A percentile compares a stretch with the other conserved stretches of the same genome.
Evolutionary conservation across 2,113 vertebrate genomes (phyloP).

Genomic region (Ondatra zibethicus): DNA sequence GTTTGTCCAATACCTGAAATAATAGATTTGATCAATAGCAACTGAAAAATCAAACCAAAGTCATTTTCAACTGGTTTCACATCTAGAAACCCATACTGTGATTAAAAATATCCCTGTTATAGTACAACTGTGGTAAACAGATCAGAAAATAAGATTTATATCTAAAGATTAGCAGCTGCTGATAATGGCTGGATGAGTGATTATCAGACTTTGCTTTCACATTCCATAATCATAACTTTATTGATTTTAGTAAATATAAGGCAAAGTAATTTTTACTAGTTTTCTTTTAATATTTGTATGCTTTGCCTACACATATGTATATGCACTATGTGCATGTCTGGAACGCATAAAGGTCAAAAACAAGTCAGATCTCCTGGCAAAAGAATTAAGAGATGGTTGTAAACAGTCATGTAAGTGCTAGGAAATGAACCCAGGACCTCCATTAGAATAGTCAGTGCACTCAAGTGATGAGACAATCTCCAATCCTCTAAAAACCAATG

Average conservation of each 20-base stretch:
- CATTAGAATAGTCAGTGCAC: background rate
- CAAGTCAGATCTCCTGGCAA: background rate
- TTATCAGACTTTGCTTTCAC: background rate
- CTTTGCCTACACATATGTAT: background rate
- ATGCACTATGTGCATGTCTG: background rate
- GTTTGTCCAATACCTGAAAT: background rate
- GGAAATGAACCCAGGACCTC: background rate
- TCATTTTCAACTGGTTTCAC: conserved; percentile 10
- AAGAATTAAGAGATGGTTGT: background rate
- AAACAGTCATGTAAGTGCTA: background rate
- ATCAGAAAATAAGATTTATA: background rate
- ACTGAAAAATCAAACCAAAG: background rate
- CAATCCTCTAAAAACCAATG: background rate
- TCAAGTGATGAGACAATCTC: background rate
- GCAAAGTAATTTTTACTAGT: background rate
- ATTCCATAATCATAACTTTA: background rate
- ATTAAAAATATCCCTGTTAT: background rate
- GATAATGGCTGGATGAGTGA: background rate
- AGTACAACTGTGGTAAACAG: background rate
- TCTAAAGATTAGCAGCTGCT: background rate
- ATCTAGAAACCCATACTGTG: background rate
- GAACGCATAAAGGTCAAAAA: background rate
- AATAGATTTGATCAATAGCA: background rate
- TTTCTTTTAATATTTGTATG: background rate
- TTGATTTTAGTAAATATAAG: conserved; percentile 33